A percentile compares a stretch with the other conserved stretches of the same genome.
These are phyloP conservation scores for Acridotheres tristis DNA, from an alignment of 2,797 vertebrate genomes.

Conservation along the genomic window DNA sequence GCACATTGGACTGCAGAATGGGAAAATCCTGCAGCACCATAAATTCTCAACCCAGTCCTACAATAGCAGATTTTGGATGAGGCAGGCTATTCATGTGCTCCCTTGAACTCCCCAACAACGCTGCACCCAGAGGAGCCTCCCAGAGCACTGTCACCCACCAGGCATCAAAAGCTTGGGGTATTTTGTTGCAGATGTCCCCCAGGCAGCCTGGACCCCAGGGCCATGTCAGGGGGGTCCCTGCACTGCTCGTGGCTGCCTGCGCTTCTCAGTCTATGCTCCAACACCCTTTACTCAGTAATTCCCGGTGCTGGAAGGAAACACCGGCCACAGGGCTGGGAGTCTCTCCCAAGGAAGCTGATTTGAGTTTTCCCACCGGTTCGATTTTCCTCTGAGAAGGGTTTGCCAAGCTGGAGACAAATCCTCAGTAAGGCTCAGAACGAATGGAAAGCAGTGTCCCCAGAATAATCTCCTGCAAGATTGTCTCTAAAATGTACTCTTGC, in stretches of 20 bases:
- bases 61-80: neutral
- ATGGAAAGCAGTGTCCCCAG: neutral
- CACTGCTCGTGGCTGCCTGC: rapidly evolving
- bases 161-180: neutral
- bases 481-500: neutral
- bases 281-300: neutral
- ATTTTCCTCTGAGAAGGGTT: neutral
- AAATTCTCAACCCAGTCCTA: neutral
- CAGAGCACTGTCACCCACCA: rapidly evolving
- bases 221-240: rapidly evolving
- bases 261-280: neutral
- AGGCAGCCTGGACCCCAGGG: neutral
- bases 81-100: rapidly evolving
- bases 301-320: neutral
- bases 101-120: neutral
- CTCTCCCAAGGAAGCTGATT: neutral
- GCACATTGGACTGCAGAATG: rapidly evolving
- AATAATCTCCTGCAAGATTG: neutral
- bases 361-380: neutral
- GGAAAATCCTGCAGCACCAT: neutral
- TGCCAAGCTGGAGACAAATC: neutral
- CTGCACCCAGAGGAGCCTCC: neutral
- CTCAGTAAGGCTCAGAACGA: neutral
- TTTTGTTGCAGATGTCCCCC: neutral
- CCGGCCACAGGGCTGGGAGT: neutral